Evolutionary conservation across 2,113 vertebrate genomes (phyloP).

Genomic region (Triplophysa rosa): DNA sequence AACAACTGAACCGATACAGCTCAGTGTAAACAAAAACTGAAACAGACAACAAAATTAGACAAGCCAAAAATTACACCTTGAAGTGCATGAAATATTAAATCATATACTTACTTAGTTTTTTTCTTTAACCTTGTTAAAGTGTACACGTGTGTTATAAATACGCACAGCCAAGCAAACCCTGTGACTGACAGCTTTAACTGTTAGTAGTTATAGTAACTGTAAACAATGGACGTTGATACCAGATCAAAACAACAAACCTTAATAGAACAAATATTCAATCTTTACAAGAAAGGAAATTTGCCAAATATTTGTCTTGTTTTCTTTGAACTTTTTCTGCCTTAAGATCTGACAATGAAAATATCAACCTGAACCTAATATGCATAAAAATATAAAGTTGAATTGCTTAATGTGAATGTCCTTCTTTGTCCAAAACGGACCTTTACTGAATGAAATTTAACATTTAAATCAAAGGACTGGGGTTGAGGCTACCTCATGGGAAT

Average conservation of each 20-base stretch:
- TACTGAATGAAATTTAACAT: too few species aligned
- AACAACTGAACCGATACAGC: background rate
- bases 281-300: too few species aligned
- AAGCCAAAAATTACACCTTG: background rate
- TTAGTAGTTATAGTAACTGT: conserved; percentile 58
- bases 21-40: background rate
- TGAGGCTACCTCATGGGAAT: too few species aligned
- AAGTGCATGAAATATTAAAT: background rate
- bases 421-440: too few species aligned
- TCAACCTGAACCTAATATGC: too few species aligned
- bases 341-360: background rate
- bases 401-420: too few species aligned
- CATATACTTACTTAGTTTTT: background rate
- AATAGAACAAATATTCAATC: too few species aligned
- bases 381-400: too few species aligned
- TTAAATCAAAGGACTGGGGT: too few species aligned
- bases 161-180: background rate
- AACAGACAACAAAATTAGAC: background rate
- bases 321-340: background rate
- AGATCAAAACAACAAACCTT: background rate
- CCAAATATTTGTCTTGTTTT: too few species aligned
- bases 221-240: conserved; percentile 31
- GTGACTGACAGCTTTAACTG: conserved; percentile 7
- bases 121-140: background rate
- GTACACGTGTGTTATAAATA: background rate